Evolutionary conservation across 2,888 invertebrate genomes (phyloP).

Genomic region (Epistrophe eligans): DNA sequence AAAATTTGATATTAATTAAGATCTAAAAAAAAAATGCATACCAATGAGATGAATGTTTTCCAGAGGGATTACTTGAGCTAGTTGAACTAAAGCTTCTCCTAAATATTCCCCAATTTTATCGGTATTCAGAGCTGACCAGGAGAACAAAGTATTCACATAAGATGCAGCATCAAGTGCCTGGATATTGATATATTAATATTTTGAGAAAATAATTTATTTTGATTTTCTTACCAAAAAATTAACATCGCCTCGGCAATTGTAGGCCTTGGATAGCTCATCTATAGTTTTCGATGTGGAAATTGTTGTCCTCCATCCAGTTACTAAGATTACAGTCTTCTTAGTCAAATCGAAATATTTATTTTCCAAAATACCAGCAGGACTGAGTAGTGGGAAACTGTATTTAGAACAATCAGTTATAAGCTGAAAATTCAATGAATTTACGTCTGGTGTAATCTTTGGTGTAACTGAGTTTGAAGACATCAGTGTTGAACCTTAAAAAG

Average conservation of each 20-base stretch:
- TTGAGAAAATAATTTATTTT: background rate
- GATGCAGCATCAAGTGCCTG: slow-evolving; percentile 81
- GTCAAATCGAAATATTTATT: slow-evolving; percentile 79
- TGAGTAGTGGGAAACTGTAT: slow-evolving; percentile 79
- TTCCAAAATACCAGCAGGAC: slow-evolving; percentile 80
- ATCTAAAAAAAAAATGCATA: background rate
- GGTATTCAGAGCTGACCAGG: slow-evolving; percentile 83
- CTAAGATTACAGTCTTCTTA: slow-evolving; percentile 81
- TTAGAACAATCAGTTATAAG: slow-evolving; percentile 79
- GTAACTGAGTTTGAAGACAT: slow-evolving; percentile 78
- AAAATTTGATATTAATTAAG: background rate
- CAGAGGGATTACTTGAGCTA: slow-evolving; percentile 79
- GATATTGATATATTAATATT: background rate
- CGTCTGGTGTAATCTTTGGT: slow-evolving; percentile 80
- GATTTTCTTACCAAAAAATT: slow-evolving; percentile 78
- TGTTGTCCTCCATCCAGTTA: slow-evolving; percentile 83
- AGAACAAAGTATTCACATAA: slow-evolving; percentile 81
- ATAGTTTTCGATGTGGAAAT: slow-evolving; percentile 80
- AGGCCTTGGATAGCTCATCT: slow-evolving; percentile 80
- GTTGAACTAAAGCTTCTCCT: slow-evolving; percentile 79
- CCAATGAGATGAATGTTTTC: slow-evolving; percentile 82
- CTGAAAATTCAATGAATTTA: slow-evolving; percentile 80
- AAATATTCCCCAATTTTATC: slow-evolving; percentile 81
- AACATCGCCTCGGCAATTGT: slow-evolving; percentile 80
- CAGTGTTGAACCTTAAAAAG: slow-evolving; percentile 80